Evolutionary conservation across 2,888 invertebrate species (phyloP).

Genomic region (Omphaloscelis lunosa): DNA sequence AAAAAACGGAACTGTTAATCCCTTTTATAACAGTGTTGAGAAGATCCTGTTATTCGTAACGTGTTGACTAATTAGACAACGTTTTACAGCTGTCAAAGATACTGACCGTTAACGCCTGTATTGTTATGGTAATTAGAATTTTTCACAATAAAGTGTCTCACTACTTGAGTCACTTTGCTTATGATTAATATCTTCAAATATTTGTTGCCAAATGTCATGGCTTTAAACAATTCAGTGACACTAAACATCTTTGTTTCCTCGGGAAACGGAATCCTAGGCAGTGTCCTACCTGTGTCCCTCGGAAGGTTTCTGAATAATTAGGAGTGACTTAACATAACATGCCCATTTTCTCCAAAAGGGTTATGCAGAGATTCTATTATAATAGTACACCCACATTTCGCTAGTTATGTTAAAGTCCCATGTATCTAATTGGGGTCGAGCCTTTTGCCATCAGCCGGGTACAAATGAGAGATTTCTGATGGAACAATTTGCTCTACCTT

Average conservation of each 20-base stretch:
- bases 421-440: neutral
- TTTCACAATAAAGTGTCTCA: conserved; percentile 13
- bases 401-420: neutral
- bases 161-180: conserved; percentile 30
- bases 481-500: neutral
- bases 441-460: neutral
- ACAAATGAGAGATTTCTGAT: neutral
- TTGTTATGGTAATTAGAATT: conserved; percentile 30
- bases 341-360: neutral
- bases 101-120: neutral
- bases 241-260: neutral
- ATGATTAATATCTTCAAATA: conserved; percentile 7
- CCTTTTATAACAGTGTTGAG: neutral
- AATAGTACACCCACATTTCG: neutral
- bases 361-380: neutral
- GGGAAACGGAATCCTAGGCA: neutral
- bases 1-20: neutral
- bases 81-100: neutral
- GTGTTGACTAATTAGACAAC: conserved; percentile 7
- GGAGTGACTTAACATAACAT: neutral
- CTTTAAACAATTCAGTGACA: neutral
- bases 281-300: too few species aligned
- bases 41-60: conserved; percentile 1
- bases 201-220: conserved; percentile 3
- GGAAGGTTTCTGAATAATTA: neutral